phyloP scores from a whole-genome alignment of 2,797 vertebrate species.

The Eremophila alpestris region DNA sequence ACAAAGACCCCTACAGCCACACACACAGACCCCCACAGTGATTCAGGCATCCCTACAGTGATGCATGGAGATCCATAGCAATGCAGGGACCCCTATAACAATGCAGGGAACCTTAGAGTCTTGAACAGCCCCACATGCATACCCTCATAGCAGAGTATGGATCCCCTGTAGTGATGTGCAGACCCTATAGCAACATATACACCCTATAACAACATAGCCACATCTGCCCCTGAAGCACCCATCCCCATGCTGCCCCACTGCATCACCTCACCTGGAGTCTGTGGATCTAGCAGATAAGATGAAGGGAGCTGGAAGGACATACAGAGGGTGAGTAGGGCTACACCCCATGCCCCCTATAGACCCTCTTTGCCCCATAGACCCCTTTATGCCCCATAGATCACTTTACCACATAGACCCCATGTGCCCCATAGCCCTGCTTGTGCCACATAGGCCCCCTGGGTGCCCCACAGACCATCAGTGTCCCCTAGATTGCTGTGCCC shows the following conservation, averaged over 20 bases:
- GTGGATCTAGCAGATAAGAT: not conserved
- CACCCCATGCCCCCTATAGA: no score
- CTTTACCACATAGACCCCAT: not conserved
- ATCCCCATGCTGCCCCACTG: not conserved
- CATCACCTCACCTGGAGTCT: not conserved
- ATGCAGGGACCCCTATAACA: not conserved
- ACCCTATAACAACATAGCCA: not conserved
- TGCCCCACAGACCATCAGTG: not conserved
- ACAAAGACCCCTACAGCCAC: not conserved
- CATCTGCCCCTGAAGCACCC: not conserved
- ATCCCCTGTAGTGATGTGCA: not conserved
- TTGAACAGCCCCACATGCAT: not conserved
- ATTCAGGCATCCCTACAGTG: not conserved
- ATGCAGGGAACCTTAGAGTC: no score
- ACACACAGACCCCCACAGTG: accelerated
- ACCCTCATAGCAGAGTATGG: not conserved
- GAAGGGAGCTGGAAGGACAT: not conserved
- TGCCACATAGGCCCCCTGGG: not conserved
- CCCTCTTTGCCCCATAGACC: not conserved
- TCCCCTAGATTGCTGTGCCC: not conserved
- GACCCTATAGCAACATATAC: not conserved
- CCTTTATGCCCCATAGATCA: not conserved
- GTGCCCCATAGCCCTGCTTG: not conserved
- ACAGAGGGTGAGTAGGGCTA: not conserved
- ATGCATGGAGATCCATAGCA: not conserved